These are phyloP conservation scores for Salpingus planirostris DNA, from an alignment of 2,888 invertebrate species.

Conservation along the genomic window DNA sequence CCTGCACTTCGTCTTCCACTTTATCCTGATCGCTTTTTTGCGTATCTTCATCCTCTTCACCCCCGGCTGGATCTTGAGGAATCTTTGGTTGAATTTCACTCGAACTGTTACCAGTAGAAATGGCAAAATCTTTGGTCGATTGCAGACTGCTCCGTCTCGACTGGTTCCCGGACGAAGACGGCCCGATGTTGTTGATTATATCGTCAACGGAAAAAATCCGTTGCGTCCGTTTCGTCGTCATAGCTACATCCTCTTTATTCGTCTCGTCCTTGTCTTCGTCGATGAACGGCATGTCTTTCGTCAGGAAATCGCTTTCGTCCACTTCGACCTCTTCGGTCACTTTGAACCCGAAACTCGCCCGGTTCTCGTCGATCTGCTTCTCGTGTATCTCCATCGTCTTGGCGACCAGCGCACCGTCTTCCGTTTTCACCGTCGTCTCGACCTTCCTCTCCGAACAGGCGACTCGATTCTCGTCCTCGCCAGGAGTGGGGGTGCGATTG, in stretches of 20 bases:
- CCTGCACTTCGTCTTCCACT: constrained; percentile 4
- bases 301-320: constrained; percentile 4
- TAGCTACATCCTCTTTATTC: neutral
- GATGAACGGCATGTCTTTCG: constrained; percentile 16
- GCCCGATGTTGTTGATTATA: constrained; percentile 30
- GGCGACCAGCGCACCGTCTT: neutral
- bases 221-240: constrained; percentile 5
- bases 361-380: too few species aligned
- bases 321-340: too few species aligned
- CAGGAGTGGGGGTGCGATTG: too few species aligned
- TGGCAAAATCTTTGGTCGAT: constrained; percentile 9
- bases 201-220: constrained; percentile 33
- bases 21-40: constrained; percentile 4
- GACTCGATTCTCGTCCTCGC: constrained; percentile 21
- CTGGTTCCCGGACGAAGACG: too few species aligned
- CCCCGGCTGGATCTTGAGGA: too few species aligned
- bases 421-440: neutral
- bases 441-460: constrained; percentile 18
- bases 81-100: too few species aligned
- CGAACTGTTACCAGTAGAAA: too few species aligned
- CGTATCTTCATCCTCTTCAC: constrained; percentile 2
- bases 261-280: constrained; percentile 8
- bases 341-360: too few species aligned
- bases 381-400: too few species aligned
- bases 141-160: constrained; percentile 15